Percentiles rank a stretch among this genome's conserved stretches.
These are phyloP conservation scores for Beroe ovata DNA, from an alignment of 37 sponge, comb jelly and placozoan genomes.

Conservation along the genomic window DNA sequence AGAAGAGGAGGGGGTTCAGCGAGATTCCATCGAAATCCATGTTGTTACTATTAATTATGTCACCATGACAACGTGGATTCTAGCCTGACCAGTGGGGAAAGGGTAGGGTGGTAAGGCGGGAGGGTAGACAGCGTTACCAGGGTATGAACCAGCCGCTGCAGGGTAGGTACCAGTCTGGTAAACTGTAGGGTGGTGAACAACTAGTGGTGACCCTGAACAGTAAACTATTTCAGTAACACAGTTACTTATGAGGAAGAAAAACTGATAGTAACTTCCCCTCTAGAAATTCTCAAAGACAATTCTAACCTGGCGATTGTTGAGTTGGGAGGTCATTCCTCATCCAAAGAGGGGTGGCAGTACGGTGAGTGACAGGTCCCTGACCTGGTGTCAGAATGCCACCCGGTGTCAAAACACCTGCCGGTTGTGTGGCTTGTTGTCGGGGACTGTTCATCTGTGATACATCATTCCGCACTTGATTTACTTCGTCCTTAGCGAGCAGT, in stretches of 20 bases:
- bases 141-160: not conserved
- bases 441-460: conserved; percentile 47
- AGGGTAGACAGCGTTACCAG: not conserved
- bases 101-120: not conserved
- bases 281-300: too few relatives aligned
- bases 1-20: too few relatives aligned
- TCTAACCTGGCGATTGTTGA: conserved; percentile 3
- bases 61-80: too few relatives aligned
- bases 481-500: conserved; percentile 21
- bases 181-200: conserved; percentile 26
- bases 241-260: too few relatives aligned
- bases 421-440: not conserved
- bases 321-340: conserved; percentile 50
- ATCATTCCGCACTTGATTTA: conserved; percentile 35
- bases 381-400: not conserved
- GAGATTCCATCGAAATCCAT: too few relatives aligned
- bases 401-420: not conserved
- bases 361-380: not conserved
- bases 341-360: conserved; percentile 47
- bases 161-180: conserved; percentile 8
- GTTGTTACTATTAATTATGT: not conserved
- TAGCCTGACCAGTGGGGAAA: not conserved
- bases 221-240: too few relatives aligned
- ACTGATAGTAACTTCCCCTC: too few relatives aligned
- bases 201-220: conserved; percentile 8